phyloP scores from a whole-genome alignment of 2,797 vertebrate species.

The Coreius guichenoti region DNA sequence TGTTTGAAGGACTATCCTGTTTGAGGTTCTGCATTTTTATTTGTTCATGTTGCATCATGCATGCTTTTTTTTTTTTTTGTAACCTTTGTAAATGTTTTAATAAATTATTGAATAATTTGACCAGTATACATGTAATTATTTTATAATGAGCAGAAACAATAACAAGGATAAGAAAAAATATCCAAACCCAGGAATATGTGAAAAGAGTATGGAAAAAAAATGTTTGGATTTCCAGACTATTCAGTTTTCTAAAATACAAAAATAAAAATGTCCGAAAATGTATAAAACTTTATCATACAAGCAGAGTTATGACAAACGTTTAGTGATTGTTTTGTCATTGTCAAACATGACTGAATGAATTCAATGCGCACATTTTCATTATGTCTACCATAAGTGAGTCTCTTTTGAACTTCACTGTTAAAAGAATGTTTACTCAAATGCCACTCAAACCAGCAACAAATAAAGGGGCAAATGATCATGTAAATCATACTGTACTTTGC shows the following conservation, averaged over 20 bases:
- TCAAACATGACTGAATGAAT: background rate
- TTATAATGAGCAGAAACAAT: background rate
- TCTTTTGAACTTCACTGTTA: background rate
- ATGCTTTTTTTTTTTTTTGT: background rate
- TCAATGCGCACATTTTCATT: background rate
- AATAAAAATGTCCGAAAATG: background rate
- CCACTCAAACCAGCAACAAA: background rate
- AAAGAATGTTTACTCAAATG: background rate
- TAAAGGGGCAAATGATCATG: background rate
- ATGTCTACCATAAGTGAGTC: background rate
- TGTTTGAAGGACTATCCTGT: background rate
- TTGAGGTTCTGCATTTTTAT: background rate
- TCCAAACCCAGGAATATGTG: background rate
- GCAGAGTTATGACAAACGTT: background rate
- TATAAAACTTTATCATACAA: background rate
- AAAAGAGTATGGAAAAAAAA: background rate
- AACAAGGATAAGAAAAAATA: background rate
- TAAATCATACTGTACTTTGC: background rate
- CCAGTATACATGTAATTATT: background rate
- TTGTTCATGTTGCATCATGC: slow-evolving; percentile 4
- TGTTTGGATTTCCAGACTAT: background rate
- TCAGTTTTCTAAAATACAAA: background rate
- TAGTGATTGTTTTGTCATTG: background rate
- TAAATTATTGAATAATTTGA: slow-evolving; percentile 1
- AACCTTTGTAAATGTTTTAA: slow-evolving; percentile 3